Conservation (phyloP, 2,888 invertebrate species). For the Campaea margaritaria region DNA sequence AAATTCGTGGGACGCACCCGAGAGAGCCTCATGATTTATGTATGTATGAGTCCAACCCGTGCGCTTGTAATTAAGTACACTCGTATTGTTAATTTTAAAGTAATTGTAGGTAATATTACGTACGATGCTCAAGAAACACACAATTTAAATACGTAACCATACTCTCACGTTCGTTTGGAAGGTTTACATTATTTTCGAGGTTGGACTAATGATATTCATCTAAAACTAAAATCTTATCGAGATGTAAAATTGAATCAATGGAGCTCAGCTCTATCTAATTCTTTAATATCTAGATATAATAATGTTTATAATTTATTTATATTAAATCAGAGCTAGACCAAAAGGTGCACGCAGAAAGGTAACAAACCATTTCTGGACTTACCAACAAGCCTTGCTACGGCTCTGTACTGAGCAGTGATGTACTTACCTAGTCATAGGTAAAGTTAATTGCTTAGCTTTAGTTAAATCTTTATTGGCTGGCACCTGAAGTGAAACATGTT, state of each 20-base stretch:
- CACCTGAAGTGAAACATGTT: conserved; percentile 14
- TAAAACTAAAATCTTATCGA: conserved; percentile 24
- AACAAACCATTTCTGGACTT: too few relatives aligned
- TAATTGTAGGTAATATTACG: conserved; percentile 34
- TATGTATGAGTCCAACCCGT: conserved; percentile 52
- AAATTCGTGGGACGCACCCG: conserved; percentile 58
- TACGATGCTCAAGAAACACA: conserved; percentile 45
- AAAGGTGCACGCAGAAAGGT: not conserved
- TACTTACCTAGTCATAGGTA: conserved; percentile 23
- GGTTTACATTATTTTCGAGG: conserved; percentile 18
- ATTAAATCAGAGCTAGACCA: conserved; percentile 1
- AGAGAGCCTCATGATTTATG: conserved; percentile 59
- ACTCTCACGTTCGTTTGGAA: conserved; percentile 28
- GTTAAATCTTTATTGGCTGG: conserved; percentile 8
- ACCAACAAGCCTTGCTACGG: not conserved
- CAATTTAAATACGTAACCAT: conserved; percentile 32
- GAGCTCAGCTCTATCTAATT: conserved; percentile 15
- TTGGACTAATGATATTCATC: conserved; percentile 21
- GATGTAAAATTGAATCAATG: conserved; percentile 21
- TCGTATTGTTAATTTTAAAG: conserved; percentile 46
- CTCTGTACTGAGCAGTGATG: conserved; percentile 14
- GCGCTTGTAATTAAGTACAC: conserved; percentile 42
- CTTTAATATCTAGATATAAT: not conserved
- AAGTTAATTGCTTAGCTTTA: conserved; percentile 20
- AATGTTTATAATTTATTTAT: conserved; percentile 10